A percentile compares a stretch with the other conserved stretches of the same genome.
phyloP scores from a whole-genome alignment of 2,888 invertebrate species.

The Notodonta ziczac region DNA sequence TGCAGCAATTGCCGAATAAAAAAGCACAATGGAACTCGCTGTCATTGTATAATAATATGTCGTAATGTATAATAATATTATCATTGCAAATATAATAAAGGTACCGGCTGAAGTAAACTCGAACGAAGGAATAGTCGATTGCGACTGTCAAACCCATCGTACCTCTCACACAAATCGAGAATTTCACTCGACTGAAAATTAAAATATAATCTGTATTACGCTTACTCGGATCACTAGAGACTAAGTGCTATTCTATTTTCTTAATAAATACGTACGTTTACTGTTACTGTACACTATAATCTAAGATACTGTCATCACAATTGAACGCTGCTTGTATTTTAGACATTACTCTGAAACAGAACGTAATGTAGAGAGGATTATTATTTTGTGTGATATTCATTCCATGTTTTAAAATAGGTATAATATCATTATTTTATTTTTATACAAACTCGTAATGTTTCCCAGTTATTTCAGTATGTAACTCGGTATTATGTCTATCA shows the following conservation, averaged over 20 bases:
- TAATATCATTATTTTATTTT: constrained; percentile 65
- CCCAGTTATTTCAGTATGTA: constrained; percentile 58
- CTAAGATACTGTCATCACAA: constrained; percentile 52
- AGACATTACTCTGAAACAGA: constrained; percentile 35
- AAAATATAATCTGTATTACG: constrained; percentile 80
- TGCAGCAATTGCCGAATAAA: too few species aligned
- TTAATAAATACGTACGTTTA: constrained; percentile 77
- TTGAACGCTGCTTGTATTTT: constrained; percentile 37
- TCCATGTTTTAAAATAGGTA: constrained; percentile 65
- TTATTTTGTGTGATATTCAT: constrained; percentile 82
- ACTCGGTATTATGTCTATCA: constrained; percentile 46
- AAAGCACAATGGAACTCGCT: too few species aligned
- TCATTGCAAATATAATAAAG: background rate
- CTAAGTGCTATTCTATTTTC: constrained; percentile 83
- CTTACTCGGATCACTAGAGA: constrained; percentile 83
- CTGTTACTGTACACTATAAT: constrained; percentile 58
- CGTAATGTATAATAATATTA: too few species aligned
- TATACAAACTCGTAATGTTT: constrained; percentile 56
- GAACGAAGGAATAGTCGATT: constrained; percentile 32
- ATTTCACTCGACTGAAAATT: constrained; percentile 79
- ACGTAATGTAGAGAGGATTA: constrained; percentile 64
- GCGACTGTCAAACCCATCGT: constrained; percentile 61
- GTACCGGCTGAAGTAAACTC: constrained; percentile 12
- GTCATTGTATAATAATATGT: too few species aligned
- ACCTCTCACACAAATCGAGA: constrained; percentile 80